Evolutionary conservation across 2,113 vertebrate species (phyloP).

Genomic region (Reinhardtius hippoglossoides): DNA sequence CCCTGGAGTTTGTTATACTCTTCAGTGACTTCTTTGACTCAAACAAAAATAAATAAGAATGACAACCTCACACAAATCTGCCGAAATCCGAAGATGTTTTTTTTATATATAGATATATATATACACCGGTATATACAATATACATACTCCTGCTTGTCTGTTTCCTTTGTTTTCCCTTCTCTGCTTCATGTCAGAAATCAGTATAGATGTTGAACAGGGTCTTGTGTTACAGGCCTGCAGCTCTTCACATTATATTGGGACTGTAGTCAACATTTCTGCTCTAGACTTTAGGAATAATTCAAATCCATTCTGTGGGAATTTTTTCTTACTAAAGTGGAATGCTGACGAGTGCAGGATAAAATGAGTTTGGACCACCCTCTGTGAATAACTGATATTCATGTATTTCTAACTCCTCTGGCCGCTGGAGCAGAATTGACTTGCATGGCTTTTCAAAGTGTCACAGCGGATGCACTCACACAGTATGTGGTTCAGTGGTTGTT

Average conservation of each 20-base stretch:
- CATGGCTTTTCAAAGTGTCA: constrained; percentile 28
- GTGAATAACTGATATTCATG: neutral
- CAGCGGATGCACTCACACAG: neutral
- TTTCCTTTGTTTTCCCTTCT: neutral
- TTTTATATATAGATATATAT: neutral
- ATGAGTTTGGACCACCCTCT: neutral
- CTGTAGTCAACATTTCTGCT: constrained; percentile 34
- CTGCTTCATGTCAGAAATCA: neutral
- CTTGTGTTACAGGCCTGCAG: neutral
- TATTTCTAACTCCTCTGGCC: neutral
- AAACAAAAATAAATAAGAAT: neutral
- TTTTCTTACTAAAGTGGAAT: neutral
- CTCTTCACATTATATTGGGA: constrained; percentile 6
- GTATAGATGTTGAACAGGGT: neutral
- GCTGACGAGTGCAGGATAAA: neutral
- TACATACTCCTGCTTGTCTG: neutral
- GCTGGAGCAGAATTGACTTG: constrained; percentile 9
- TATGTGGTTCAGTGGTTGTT: neutral
- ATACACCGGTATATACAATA: too few species aligned
- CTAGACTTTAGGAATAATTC: constrained; percentile 28
- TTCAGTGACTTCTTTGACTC: neutral
- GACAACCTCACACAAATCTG: neutral
- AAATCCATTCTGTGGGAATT: constrained; percentile 8
- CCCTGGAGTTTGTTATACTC: neutral
- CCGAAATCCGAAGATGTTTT: neutral